A percentile compares a stretch with the other conserved stretches of the same genome.
Conservation (phyloP, 1,140 invertebrate species). For the Anastrepha obliqua region DNA sequence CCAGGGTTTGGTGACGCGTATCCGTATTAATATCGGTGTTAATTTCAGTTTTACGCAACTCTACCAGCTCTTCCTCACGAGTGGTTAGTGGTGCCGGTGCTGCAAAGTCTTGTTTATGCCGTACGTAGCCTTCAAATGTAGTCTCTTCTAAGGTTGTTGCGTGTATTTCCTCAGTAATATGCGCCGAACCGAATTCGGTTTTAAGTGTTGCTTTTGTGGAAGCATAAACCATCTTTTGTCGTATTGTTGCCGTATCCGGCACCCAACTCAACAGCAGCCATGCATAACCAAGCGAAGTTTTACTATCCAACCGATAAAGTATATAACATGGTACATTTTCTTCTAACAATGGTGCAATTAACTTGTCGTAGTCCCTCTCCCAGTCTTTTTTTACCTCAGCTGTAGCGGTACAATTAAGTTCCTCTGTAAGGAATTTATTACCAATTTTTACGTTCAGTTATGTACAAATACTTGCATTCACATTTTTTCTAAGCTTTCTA, state of each 20-base stretch:
- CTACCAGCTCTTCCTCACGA: constrained; percentile 91
- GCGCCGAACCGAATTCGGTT: constrained; percentile 90
- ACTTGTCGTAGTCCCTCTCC: constrained; percentile 92
- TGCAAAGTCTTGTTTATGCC: constrained; percentile 84
- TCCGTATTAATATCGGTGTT: constrained; percentile 88
- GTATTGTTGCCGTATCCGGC: constrained; percentile 90
- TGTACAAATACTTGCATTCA: neutral
- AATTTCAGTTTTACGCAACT: constrained; percentile 85
- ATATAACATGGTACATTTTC: constrained; percentile 95
- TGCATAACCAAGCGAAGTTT: constrained; percentile 87
- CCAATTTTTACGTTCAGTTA: neutral
- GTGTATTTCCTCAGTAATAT: constrained; percentile 84
- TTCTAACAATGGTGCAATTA: constrained; percentile 85
- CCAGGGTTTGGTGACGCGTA: constrained; percentile 91
- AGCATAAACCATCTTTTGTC: constrained; percentile 99
- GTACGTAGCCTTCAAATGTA: constrained; percentile 86
- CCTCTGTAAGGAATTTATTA: constrained; percentile 79
- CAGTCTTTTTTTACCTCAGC: constrained; percentile 84
- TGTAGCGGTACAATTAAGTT: constrained; percentile 82
- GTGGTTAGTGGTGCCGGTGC: constrained; percentile 92
- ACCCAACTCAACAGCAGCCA: constrained; percentile 98
- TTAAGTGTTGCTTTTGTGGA: constrained; percentile 98
- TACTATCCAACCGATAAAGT: constrained; percentile 90
- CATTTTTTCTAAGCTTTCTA: constrained; percentile 19
- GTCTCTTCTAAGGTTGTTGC: constrained; percentile 83